Evolutionary conservation across 2,888 invertebrate species (phyloP).

Genomic region (Plemyria rubiginata): DNA sequence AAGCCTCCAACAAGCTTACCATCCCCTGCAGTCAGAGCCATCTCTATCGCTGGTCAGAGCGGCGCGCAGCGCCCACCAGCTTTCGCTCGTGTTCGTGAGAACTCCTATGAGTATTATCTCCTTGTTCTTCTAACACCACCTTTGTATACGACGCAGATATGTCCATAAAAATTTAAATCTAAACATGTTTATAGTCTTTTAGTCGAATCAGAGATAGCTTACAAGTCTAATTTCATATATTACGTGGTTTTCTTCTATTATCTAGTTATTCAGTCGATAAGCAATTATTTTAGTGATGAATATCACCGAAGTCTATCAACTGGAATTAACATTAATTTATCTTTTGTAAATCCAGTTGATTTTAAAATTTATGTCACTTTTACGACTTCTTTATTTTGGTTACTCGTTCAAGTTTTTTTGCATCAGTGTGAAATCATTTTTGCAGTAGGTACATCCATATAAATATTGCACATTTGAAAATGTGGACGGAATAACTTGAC

Average conservation of each 20-base stretch:
- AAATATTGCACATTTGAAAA: slow-evolving; percentile 69
- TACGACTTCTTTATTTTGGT: slow-evolving; percentile 23
- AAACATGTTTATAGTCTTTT: slow-evolving; percentile 81
- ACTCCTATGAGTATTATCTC: slow-evolving; percentile 76
- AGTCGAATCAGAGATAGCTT: slow-evolving; percentile 83
- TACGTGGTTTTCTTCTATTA: slow-evolving; percentile 69
- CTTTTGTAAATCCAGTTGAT: slow-evolving; percentile 57
- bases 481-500: slow-evolving; percentile 75
- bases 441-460: slow-evolving; percentile 45
- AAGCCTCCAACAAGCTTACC: slow-evolving; percentile 27
- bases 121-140: slow-evolving; percentile 72
- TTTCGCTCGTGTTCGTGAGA: slow-evolving; percentile 19
- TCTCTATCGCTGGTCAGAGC: slow-evolving; percentile 21
- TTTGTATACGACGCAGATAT: slow-evolving; percentile 81
- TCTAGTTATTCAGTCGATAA: slow-evolving; percentile 82
- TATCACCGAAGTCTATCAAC: slow-evolving; percentile 74
- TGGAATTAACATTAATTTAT: slow-evolving; percentile 53
- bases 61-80: slow-evolving; percentile 33
- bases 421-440: slow-evolving; percentile 70
- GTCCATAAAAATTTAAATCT: slow-evolving; percentile 82
- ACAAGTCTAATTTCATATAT: slow-evolving; percentile 74
- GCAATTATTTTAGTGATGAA: slow-evolving; percentile 70
- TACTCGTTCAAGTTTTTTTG: slow-evolving; percentile 47
- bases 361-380: slow-evolving; percentile 36
- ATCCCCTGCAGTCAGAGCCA: slow-evolving; percentile 28